Percentiles rank a stretch among this genome's conserved stretches.
Conservation (phyloP, 1,140 invertebrate genomes). For the Hyposmocoma kahamanoa region DNA sequence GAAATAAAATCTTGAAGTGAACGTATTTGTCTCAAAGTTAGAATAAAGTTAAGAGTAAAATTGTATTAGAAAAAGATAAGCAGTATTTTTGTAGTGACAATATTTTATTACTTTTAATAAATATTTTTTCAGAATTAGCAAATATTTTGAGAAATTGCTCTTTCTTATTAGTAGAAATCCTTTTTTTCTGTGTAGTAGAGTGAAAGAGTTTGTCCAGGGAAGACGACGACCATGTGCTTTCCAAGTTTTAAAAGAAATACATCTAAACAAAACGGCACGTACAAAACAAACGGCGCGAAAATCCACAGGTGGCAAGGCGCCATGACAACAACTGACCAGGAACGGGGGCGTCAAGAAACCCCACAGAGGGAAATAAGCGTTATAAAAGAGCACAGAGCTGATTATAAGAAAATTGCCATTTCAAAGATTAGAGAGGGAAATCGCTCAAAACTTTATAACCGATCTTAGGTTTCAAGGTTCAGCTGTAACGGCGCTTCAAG, state of each 20-base stretch:
- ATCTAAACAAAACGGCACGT: slow-evolving; percentile 78
- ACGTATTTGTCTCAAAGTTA: too few relatives aligned
- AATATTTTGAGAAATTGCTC: too few relatives aligned
- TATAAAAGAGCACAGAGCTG: slow-evolving; percentile 86
- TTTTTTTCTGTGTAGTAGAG: too few relatives aligned
- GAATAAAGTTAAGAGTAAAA: too few relatives aligned
- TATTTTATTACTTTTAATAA: too few relatives aligned
- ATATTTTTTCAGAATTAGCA: too few relatives aligned
- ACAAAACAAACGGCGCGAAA: slow-evolving; percentile 88
- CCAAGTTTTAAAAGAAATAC: not conserved
- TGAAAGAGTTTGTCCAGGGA: too few relatives aligned
- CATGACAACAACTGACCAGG: slow-evolving; percentile 84
- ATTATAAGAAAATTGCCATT: slow-evolving; percentile 92
- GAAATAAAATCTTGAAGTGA: too few relatives aligned
- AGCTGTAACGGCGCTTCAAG: slow-evolving; percentile 80
- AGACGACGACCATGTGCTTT: not conserved
- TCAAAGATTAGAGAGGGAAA: slow-evolving; percentile 88
- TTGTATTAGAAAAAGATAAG: too few relatives aligned
- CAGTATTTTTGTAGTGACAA: too few relatives aligned
- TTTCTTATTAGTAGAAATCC: too few relatives aligned
- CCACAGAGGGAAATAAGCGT: slow-evolving; percentile 87
- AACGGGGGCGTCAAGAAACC: slow-evolving; percentile 91
- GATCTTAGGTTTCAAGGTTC: slow-evolving; percentile 88
- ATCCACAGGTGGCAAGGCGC: slow-evolving; percentile 76
- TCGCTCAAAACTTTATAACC: slow-evolving; percentile 88